These are phyloP conservation scores for Aegotheles bennettii DNA, from an alignment of 2,113 vertebrate species.

Conservation along the genomic window DNA sequence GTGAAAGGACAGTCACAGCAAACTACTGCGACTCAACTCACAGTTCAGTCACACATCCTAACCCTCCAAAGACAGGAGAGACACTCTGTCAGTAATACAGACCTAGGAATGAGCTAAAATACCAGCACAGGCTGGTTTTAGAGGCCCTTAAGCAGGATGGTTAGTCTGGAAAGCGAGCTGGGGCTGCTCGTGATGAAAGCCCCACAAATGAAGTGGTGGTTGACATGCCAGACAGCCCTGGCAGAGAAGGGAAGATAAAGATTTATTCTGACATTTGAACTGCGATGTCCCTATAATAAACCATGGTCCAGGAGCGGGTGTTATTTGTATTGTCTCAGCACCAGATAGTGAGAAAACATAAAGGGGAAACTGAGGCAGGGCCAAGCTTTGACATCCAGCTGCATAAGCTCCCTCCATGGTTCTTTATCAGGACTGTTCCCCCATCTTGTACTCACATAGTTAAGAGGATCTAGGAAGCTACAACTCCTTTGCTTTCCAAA, in stretches of 20 bases:
- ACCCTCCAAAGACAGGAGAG: neutral
- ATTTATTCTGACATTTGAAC: neutral
- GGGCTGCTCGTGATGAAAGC: neutral
- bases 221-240: neutral
- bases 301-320: neutral
- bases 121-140: neutral
- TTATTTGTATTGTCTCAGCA: neutral
- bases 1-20: neutral
- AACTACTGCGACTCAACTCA: neutral
- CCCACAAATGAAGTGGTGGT: neutral
- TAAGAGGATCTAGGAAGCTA: slow-evolving; percentile 12
- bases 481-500: slow-evolving; percentile 19
- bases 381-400: neutral
- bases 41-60: neutral
- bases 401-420: neutral
- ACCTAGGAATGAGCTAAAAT: neutral
- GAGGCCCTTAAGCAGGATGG: neutral
- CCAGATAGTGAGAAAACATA: neutral
- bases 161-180: neutral
- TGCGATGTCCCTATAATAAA: neutral
- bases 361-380: slow-evolving; percentile 31
- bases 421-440: neutral
- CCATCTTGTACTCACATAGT: neutral
- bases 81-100: neutral
- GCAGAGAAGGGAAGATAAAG: neutral